A percentile compares a stretch with the other conserved stretches of the same genome.
phyloP scores from a whole-genome alignment of 2,797 vertebrate genomes.

The Brachymystax lenok region DNA sequence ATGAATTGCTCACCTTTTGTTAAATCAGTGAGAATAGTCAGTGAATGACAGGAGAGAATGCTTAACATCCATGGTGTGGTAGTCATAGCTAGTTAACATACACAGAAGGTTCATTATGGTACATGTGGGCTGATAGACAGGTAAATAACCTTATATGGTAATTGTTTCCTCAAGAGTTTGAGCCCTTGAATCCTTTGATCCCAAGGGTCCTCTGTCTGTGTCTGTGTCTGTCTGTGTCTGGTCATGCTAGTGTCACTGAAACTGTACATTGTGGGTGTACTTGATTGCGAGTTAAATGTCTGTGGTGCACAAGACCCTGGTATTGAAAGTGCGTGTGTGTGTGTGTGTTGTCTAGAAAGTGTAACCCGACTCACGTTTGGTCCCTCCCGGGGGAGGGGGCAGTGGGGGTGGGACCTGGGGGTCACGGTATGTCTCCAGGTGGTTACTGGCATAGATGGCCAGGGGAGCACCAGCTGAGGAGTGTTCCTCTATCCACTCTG shows the following conservation, averaged over 20 bases:
- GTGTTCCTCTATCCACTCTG: slow-evolving; percentile 97
- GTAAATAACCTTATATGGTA: neutral
- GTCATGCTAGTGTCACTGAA: neutral
- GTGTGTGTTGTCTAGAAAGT: neutral
- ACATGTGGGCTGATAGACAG: slow-evolving; percentile 1
- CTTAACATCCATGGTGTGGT: neutral
- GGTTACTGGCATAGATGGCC: slow-evolving; percentile 87
- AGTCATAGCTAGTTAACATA: neutral
- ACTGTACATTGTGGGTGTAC: neutral
- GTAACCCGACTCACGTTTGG: slow-evolving; percentile 68
- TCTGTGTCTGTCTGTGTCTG: neutral
- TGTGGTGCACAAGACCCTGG: neutral
- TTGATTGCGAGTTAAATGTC: neutral
- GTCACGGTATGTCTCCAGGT: slow-evolving; percentile 91
- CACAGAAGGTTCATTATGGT: neutral
- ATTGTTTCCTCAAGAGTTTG: slow-evolving; percentile 1
- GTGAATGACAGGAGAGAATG: neutral
- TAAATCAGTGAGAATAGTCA: neutral
- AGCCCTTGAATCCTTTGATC: neutral
- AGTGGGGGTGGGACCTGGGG: slow-evolving; percentile 72
- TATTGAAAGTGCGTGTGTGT: neutral
- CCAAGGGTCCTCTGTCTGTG: neutral
- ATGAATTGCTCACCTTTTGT: neutral
- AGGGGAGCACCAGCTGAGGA: slow-evolving; percentile 87
- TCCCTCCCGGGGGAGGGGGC: slow-evolving; percentile 68